A percentile compares a stretch with the other conserved stretches of the same genome.
phyloP scores from a whole-genome alignment of 1,140 invertebrate genomes.

The Drosophila parabipectinata region DNA sequence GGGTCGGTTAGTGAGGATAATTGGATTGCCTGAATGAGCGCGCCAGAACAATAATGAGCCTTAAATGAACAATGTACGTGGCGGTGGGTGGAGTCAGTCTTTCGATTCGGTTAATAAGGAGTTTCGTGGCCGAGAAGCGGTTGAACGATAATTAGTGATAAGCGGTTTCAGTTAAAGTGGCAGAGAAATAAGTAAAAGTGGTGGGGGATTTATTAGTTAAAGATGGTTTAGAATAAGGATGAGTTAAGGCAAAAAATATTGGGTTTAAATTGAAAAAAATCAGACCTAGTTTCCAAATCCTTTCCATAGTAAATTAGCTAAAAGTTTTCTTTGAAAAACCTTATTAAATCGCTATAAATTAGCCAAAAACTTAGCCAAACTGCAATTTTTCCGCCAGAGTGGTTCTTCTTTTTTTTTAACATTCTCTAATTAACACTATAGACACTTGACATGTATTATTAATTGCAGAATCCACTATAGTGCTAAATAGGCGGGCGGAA shows the following conservation, averaged over 20 bases:
- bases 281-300: not conserved
- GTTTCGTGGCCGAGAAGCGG: constrained; percentile 18
- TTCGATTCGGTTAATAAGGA: constrained; percentile 37
- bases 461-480: constrained; percentile 17
- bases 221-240: no score
- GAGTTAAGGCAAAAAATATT: no score
- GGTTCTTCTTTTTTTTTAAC: not conserved
- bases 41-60: constrained; percentile 54
- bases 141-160: constrained; percentile 35
- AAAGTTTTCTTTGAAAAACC: not conserved
- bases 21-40: constrained; percentile 53
- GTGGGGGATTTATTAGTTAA: no score
- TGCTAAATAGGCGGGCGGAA: constrained; percentile 11
- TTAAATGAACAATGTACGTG: constrained; percentile 49
- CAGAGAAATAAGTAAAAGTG: not conserved
- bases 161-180: constrained; percentile 15
- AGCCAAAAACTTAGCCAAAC: not conserved
- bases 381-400: not conserved
- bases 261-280: not conserved
- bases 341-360: not conserved
- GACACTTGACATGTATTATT: constrained; percentile 29
- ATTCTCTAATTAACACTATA: not conserved
- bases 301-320: not conserved
- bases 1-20: constrained; percentile 42
- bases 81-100: not conserved